Evolutionary conservation across 2,888 invertebrate species (phyloP).

Genomic region (Norana najaformis): DNA sequence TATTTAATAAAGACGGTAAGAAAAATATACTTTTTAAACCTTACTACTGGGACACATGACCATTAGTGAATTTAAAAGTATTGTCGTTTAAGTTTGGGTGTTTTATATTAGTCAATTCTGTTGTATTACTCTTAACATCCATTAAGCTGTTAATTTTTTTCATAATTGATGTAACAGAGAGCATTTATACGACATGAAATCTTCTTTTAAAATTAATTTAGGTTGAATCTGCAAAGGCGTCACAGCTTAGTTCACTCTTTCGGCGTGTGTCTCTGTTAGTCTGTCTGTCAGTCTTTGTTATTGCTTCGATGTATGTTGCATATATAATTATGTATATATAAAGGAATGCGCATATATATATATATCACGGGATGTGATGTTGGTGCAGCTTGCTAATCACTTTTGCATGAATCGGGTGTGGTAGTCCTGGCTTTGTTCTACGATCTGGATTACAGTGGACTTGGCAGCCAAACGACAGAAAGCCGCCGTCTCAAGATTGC

Average conservation of each 20-base stretch:
- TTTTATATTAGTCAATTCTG: too few species aligned
- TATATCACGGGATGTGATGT: not conserved
- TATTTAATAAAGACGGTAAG: too few species aligned
- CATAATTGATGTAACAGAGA: too few species aligned
- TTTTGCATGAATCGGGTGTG: not conserved
- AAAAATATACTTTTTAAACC: too few species aligned
- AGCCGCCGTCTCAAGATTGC: not conserved
- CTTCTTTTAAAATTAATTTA: not conserved
- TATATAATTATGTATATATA: too few species aligned
- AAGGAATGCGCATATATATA: not conserved
- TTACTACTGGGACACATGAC: too few species aligned
- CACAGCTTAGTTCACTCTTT: not conserved
- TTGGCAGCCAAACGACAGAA: not conserved
- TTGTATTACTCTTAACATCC: too few species aligned
- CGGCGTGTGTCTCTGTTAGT: not conserved
- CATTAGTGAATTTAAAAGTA: too few species aligned
- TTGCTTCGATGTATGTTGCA: not conserved
- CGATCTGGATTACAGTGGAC: not conserved
- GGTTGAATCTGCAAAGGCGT: not conserved
- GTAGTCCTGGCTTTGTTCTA: not conserved
- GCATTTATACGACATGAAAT: too few species aligned
- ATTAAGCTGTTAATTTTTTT: too few species aligned
- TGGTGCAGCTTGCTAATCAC: not conserved
- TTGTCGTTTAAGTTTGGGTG: too few species aligned
- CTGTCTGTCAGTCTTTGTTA: not conserved